These are phyloP conservation scores for Phrynocephalus versicolor DNA, from an alignment of 2,113 vertebrate species.

Conservation along the genomic window DNA sequence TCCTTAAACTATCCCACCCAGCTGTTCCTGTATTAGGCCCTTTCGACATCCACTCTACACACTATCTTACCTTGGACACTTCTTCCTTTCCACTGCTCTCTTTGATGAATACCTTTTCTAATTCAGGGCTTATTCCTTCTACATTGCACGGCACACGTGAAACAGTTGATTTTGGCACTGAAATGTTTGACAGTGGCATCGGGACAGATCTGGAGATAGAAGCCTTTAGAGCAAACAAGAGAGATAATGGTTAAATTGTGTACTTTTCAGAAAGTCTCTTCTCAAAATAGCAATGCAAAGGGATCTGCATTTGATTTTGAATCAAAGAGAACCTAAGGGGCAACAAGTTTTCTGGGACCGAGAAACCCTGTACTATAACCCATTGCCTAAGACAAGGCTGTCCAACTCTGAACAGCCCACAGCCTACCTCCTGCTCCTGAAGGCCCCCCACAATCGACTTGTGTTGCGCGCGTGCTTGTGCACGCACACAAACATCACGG, in stretches of 20 bases:
- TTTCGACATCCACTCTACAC: neutral
- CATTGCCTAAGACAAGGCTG: neutral
- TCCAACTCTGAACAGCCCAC: too few species aligned
- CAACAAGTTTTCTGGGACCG: neutral
- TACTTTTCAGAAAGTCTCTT: neutral
- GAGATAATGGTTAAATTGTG: neutral
- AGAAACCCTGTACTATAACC: neutral
- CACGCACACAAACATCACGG: too few species aligned
- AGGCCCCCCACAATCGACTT: too few species aligned
- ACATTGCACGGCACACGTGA: constrained; percentile 90
- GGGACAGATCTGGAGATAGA: constrained; percentile 83
- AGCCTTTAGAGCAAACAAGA: constrained; percentile 69
- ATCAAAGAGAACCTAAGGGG: neutral
- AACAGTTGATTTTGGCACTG: constrained; percentile 86
- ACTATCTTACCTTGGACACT: constrained; percentile 84
- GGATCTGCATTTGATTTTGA: neutral
- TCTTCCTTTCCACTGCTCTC: constrained; percentile 89
- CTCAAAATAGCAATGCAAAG: neutral
- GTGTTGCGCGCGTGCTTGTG: too few species aligned
- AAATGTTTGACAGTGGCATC: constrained; percentile 81
- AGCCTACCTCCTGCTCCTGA: too few species aligned
- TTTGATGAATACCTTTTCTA: constrained; percentile 95
- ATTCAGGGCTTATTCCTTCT: constrained; percentile 93
- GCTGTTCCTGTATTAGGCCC: neutral
- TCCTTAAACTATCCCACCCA: too few species aligned